Conservation (phyloP, 2,888 invertebrate species). For the Patella ulyssiponensis region DNA sequence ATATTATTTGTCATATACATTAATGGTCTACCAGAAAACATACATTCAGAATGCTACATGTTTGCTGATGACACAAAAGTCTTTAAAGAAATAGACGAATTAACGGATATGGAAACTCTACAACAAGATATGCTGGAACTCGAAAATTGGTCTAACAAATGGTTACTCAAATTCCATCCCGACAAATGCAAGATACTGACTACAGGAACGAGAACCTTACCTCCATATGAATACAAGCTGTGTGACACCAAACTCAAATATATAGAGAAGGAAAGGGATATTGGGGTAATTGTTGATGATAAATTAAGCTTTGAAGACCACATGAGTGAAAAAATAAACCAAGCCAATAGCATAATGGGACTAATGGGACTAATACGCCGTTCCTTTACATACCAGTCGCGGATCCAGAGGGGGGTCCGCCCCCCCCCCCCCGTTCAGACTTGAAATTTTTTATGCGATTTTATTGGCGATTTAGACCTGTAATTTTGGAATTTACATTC, state of each 20-base stretch:
- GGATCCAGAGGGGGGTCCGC: too few species aligned
- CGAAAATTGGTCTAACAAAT: conserved; percentile 24
- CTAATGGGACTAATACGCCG: conserved; percentile 20
- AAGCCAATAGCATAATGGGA: conserved; percentile 18
- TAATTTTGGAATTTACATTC: too few species aligned
- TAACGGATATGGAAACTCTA: background rate
- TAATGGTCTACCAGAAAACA: conserved; percentile 14
- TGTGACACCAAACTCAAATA: background rate
- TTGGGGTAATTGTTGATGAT: conserved; percentile 22
- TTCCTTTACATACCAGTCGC: background rate
- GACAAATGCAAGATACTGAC: too few species aligned
- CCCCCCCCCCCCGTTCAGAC: too few species aligned
- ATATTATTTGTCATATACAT: conserved; percentile 27
- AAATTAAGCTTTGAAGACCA: conserved; percentile 24
- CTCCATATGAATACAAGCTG: background rate
- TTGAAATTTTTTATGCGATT: too few species aligned
- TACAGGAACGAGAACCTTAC: too few species aligned
- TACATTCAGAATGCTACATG: conserved; percentile 11
- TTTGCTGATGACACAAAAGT: conserved; percentile 36
- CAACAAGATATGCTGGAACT: conserved; percentile 23
- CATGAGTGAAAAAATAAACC: conserved; percentile 12
- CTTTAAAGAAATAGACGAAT: background rate
- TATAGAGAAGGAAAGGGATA: conserved; percentile 19
- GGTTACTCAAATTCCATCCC: conserved; percentile 16
- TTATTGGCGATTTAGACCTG: too few species aligned